phyloP scores from a whole-genome alignment of 2,113 vertebrate genomes.

The Eubucco bourcierii region DNA sequence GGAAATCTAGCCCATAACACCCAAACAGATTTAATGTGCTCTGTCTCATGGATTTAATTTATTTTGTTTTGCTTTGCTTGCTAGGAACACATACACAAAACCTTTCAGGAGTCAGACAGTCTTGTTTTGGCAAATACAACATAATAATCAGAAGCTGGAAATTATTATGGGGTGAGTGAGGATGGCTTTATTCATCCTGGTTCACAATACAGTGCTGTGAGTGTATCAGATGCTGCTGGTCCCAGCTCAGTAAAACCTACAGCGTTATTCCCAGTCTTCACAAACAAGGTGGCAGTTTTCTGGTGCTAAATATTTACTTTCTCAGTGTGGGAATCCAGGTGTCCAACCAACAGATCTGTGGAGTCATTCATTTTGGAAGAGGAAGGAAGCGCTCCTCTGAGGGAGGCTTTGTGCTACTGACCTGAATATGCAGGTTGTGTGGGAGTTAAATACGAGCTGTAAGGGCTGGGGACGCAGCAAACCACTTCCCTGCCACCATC shows the following conservation, averaged over 20 bases:
- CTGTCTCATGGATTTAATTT: slow-evolving; percentile 27
- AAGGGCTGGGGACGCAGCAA: slow-evolving; percentile 17
- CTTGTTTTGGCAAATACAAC: slow-evolving; percentile 29
- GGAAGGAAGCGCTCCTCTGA: slow-evolving; percentile 43
- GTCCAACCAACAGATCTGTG: not conserved
- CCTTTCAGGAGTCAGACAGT: slow-evolving; percentile 58
- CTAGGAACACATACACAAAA: slow-evolving; percentile 42
- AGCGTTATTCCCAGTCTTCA: slow-evolving; percentile 8
- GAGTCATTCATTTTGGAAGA: slow-evolving; percentile 12
- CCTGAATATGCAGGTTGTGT: slow-evolving; percentile 32
- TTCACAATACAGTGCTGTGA: not conserved
- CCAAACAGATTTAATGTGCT: slow-evolving; percentile 58
- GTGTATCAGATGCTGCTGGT: slow-evolving; percentile 8
- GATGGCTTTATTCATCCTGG: slow-evolving; percentile 20
- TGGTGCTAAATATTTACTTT: not conserved
- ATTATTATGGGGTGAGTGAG: slow-evolving; percentile 23
- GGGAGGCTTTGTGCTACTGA: slow-evolving; percentile 12
- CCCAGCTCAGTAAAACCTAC: not conserved
- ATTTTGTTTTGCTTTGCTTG: slow-evolving; percentile 49
- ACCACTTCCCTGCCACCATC: not conserved
- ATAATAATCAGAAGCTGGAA: slow-evolving; percentile 53
- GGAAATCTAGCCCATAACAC: slow-evolving; percentile 50
- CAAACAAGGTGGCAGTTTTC: not conserved
- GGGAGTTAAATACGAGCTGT: slow-evolving; percentile 50
- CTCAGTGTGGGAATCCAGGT: not conserved